phyloP scores from a whole-genome alignment of 2,797 vertebrate genomes.

The Streptopelia turtur region DNA sequence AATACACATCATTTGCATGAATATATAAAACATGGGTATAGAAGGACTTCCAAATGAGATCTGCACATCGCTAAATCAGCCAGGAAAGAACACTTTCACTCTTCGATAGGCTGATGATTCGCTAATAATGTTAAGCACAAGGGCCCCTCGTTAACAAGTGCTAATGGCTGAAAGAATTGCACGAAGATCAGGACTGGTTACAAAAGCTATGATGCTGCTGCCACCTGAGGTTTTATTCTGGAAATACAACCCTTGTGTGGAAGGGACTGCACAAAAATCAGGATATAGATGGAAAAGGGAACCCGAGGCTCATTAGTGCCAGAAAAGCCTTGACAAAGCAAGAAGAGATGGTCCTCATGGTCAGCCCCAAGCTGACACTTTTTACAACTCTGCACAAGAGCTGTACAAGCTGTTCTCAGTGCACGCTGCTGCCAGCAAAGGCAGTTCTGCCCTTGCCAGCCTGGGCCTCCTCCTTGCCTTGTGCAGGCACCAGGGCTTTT shows the following conservation, averaged over 20 bases:
- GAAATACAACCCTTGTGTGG: constrained; percentile 17
- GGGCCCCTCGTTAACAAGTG: background rate
- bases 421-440: background rate
- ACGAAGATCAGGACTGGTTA: background rate
- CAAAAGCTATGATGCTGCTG: constrained; percentile 52
- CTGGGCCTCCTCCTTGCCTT: background rate
- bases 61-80: background rate
- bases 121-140: background rate
- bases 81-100: background rate
- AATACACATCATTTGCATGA: rapidly evolving
- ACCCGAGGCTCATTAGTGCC: background rate
- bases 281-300: background rate
- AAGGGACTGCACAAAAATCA: background rate
- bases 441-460: background rate
- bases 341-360: background rate
- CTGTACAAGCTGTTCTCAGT: background rate
- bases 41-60: background rate
- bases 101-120: background rate
- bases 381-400: background rate
- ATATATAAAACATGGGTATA: background rate
- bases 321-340: background rate
- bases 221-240: constrained; percentile 58
- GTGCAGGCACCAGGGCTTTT: background rate
- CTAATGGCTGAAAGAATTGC: background rate
- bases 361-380: background rate